Evolutionary conservation across 1,140 invertebrate genomes (phyloP).

Genomic region (Aphaenogaster rudis): DNA sequence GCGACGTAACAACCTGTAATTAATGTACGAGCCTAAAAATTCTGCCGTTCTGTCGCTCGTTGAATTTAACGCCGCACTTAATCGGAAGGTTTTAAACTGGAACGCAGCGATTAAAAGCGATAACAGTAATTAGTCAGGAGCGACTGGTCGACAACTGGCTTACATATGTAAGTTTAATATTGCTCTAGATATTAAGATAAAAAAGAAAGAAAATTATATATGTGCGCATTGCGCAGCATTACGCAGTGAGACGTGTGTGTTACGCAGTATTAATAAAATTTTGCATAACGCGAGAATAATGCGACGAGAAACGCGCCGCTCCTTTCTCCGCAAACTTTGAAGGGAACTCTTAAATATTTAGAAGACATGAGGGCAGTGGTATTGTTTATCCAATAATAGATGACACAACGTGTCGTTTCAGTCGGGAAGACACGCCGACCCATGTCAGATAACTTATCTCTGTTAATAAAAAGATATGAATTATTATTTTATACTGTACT

Average conservation of each 20-base stretch:
- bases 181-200: conserved; percentile 19
- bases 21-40: conserved; percentile 48
- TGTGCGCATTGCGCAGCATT: not conserved
- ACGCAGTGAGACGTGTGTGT: no score
- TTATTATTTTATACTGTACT: conserved; percentile 16
- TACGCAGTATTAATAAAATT: conserved; percentile 37
- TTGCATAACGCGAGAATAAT: not conserved
- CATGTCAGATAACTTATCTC: not conserved
- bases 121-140: conserved; percentile 40
- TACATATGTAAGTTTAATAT: conserved; percentile 28
- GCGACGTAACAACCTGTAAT: conserved; percentile 37
- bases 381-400: not conserved
- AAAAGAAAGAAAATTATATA: conserved; percentile 14
- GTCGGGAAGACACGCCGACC: not conserved
- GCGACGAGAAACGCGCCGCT: not conserved
- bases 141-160: conserved; percentile 39
- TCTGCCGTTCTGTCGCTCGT: conserved; percentile 23
- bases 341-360: not conserved
- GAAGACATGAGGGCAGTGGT: not conserved
- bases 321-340: not conserved
- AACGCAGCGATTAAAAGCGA: conserved; percentile 31
- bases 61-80: conserved; percentile 45
- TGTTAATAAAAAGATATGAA: conserved; percentile 1
- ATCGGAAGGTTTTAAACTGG: conserved; percentile 47
- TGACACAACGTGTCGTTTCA: not conserved